These are phyloP conservation scores for Blera fallax DNA, from an alignment of 2,888 invertebrate species.

Conservation along the genomic window DNA sequence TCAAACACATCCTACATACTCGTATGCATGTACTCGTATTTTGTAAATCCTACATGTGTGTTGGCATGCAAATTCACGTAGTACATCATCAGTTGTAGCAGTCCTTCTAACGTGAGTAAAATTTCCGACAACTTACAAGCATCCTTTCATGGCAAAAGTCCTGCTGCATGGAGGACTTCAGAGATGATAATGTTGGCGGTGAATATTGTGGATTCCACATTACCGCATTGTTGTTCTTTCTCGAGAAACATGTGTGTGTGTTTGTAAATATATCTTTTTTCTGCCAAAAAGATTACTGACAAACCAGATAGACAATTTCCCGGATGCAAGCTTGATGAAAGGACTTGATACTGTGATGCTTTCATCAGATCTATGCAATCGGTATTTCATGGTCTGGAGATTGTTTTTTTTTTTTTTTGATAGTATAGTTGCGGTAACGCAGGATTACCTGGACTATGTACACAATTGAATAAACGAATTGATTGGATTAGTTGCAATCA, in stretches of 20 bases:
- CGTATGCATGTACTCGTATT: conserved; percentile 5
- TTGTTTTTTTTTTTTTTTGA: background rate
- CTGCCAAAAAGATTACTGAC: background rate
- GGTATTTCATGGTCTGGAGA: background rate
- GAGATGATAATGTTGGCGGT: conserved; percentile 5
- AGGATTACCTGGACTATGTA: background rate
- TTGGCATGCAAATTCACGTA: conserved; percentile 28
- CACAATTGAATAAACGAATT: conserved; percentile 18
- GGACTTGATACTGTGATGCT: conserved; percentile 14
- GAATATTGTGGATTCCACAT: conserved; percentile 18
- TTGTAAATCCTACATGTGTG: background rate
- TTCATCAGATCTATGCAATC: background rate
- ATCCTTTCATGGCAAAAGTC: background rate
- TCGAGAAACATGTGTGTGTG: conserved; percentile 2
- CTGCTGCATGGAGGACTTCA: background rate
- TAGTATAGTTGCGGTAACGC: background rate
- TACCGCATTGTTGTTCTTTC: conserved; percentile 22
- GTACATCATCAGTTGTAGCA: conserved; percentile 13
- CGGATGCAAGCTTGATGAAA: conserved; percentile 28
- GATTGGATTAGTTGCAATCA: conserved; percentile 45
- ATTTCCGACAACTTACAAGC: conserved; percentile 29
- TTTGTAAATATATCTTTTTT: conserved; percentile 9
- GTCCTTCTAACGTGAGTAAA: background rate
- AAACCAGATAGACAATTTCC: background rate
- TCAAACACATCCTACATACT: conserved; percentile 28